Conservation (phyloP, 2,797 vertebrate genomes). For the Linurgus olivaceus region DNA sequence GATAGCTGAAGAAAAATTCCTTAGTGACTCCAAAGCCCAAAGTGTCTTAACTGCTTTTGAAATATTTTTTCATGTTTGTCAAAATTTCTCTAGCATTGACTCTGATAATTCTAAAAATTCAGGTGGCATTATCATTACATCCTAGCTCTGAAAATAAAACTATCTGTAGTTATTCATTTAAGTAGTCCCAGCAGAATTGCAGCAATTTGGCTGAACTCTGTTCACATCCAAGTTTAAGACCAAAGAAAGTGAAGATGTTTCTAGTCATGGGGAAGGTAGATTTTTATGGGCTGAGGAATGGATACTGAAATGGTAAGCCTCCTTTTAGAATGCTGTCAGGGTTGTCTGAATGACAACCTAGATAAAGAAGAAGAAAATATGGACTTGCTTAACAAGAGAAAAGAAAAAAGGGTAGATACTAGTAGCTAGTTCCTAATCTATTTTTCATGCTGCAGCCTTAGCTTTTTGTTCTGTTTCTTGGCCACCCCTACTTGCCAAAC, state of each 20-base stretch:
- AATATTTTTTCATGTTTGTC: background rate
- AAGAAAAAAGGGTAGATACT: background rate
- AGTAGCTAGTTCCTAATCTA: background rate
- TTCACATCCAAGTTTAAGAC: background rate
- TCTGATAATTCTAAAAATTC: slow-evolving; percentile 16
- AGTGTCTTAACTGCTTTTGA: slow-evolving; percentile 10
- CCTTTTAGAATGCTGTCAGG: background rate
- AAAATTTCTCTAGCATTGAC: background rate
- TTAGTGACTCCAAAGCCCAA: background rate
- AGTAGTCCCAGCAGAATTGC: background rate
- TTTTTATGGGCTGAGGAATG: background rate
- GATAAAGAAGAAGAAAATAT: background rate
- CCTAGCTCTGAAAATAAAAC: background rate
- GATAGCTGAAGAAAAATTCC: background rate
- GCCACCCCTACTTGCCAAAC: background rate
- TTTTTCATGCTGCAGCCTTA: background rate
- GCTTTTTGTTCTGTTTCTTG: background rate
- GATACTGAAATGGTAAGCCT: background rate
- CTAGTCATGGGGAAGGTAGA: background rate
- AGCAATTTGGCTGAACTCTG: background rate
- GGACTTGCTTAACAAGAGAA: background rate
- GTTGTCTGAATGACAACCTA: background rate
- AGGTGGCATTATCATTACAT: background rate
- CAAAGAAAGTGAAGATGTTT: background rate
- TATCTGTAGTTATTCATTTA: background rate